Conservation (phyloP, 2,888 invertebrate genomes). For the Drosophila anomelani region DNA sequence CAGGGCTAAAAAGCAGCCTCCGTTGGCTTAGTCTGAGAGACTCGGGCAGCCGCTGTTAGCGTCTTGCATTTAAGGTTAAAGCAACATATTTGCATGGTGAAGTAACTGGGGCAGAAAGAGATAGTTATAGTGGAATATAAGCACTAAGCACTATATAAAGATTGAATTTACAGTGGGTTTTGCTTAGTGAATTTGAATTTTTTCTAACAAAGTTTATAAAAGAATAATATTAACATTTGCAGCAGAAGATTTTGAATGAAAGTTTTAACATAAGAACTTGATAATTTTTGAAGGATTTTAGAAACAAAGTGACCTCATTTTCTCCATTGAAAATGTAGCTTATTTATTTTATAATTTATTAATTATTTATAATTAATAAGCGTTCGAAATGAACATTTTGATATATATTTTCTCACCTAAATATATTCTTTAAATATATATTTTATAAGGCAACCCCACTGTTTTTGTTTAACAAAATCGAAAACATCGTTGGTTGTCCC, state of each 20-base stretch:
- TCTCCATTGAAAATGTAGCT: neutral
- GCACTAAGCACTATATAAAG: constrained; percentile 3
- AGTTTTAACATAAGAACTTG: too few relatives aligned
- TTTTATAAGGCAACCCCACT: constrained; percentile 48
- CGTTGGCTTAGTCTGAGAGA: neutral
- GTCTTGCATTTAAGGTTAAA: constrained; percentile 68
- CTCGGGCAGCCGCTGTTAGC: constrained; percentile 9
- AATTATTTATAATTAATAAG: too few relatives aligned
- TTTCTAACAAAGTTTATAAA: too few relatives aligned
- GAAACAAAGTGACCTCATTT: neutral
- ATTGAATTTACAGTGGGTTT: constrained; percentile 50
- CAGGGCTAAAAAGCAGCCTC: constrained; percentile 17
- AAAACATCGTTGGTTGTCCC: constrained; percentile 17
- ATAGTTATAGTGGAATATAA: constrained; percentile 37
- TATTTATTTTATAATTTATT: neutral
- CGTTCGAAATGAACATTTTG: too few relatives aligned
- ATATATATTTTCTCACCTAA: too few relatives aligned
- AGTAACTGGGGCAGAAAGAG: constrained; percentile 63
- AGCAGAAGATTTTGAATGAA: too few relatives aligned
- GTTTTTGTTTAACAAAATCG: constrained; percentile 47
- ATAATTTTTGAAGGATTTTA: neutral
- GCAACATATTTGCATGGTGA: constrained; percentile 78
- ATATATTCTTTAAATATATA: too few relatives aligned
- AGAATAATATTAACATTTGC: too few relatives aligned
- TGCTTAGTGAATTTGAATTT: constrained; percentile 1